These are phyloP conservation scores for Mormyrus iriodes DNA, from an alignment of 2,113 vertebrate genomes.

Conservation along the genomic window DNA sequence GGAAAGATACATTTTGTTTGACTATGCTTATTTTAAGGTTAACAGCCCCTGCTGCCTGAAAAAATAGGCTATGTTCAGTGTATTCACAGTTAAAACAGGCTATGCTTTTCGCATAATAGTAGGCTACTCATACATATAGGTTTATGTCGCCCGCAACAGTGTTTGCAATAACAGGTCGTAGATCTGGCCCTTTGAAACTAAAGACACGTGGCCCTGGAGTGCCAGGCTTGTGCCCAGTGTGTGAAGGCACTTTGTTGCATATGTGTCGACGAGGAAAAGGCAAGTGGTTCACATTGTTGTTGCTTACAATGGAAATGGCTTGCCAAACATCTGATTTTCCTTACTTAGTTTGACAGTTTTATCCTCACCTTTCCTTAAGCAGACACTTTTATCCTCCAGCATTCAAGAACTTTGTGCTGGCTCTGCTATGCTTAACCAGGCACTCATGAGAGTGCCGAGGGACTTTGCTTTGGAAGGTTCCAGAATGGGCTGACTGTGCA, in stretches of 20 bases:
- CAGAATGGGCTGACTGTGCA: background rate
- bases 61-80: background rate
- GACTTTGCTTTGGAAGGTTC: background rate
- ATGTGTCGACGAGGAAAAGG: background rate
- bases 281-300: background rate
- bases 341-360: background rate
- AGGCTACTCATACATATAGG: background rate
- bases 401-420: background rate
- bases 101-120: background rate
- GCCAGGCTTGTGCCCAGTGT: background rate
- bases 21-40: background rate
- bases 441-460: background rate
- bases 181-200: background rate
- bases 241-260: background rate
- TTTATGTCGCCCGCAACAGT: background rate
- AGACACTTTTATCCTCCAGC: background rate
- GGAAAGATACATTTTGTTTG: background rate
- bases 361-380: background rate
- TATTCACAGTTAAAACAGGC: background rate
- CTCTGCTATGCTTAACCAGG: background rate
- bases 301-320: background rate
- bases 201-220: background rate
- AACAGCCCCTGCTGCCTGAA: background rate
- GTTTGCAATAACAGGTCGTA: background rate
- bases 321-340: background rate